Conservation (phyloP, 2,888 invertebrate genomes). For the Eucriotettix oculatus region DNA sequence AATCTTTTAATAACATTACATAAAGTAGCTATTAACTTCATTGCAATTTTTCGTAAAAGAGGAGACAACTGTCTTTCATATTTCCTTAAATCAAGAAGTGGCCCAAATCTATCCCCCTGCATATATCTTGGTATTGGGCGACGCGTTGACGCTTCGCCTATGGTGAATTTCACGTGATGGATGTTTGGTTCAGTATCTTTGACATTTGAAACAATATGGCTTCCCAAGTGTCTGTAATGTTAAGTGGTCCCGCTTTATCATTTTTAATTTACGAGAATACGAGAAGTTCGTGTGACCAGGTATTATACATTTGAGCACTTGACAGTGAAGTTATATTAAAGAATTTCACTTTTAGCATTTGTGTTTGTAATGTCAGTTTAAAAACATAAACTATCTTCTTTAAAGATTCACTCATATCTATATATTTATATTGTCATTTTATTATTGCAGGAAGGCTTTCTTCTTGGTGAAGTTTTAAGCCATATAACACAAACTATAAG, state of each 20-base stretch:
- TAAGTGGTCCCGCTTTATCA: conserved; percentile 42
- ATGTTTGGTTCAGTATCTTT: no score
- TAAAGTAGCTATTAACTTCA: no score
- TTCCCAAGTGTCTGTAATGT: conserved; percentile 8
- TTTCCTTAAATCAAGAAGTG: no score
- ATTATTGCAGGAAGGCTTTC: conserved; percentile 38
- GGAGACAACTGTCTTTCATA: no score
- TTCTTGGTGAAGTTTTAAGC: conserved; percentile 44
- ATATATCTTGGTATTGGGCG: no score
- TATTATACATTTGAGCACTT: neutral
- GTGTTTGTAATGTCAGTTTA: neutral
- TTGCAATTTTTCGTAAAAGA: no score
- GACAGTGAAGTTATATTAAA: conserved; percentile 2
- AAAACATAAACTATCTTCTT: neutral
- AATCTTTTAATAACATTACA: no score
- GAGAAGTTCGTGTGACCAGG: conserved; percentile 42
- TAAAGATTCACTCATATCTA: neutral
- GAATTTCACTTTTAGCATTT: neutral
- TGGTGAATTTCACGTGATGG: no score
- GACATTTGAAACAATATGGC: conserved; percentile 4
- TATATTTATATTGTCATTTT: neutral
- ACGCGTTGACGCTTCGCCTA: no score
- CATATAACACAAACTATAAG: conserved; percentile 50
- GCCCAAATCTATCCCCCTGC: no score
- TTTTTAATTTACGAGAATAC: conserved; percentile 50